These are phyloP conservation scores for Embidobia sp. DNA, from an alignment of 2,888 invertebrate species.

Conservation along the genomic window DNA sequence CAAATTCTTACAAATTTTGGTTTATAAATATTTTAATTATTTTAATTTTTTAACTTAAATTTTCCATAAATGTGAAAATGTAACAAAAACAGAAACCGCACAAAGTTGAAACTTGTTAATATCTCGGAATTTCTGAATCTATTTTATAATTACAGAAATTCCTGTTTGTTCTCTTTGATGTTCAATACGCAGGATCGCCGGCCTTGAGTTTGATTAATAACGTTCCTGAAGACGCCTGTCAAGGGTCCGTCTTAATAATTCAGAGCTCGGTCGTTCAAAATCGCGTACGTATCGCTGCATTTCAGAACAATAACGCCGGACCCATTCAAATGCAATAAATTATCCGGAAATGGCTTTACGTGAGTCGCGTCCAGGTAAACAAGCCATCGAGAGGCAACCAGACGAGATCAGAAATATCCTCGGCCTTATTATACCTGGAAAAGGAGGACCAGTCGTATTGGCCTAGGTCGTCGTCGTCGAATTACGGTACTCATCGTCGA, in stretches of 20 bases:
- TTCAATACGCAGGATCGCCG: slow-evolving; percentile 62
- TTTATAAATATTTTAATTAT: too few species aligned
- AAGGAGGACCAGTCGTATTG: slow-evolving; percentile 30
- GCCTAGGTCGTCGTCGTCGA: slow-evolving; percentile 48
- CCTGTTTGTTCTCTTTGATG: slow-evolving; percentile 6
- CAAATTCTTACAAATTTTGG: too few species aligned
- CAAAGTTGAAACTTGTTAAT: too few species aligned
- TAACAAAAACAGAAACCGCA: too few species aligned
- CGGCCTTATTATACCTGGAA: slow-evolving; percentile 65
- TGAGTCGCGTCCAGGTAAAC: slow-evolving; percentile 68
- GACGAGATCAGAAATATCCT: slow-evolving; percentile 68
- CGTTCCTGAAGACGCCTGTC: slow-evolving; percentile 70
- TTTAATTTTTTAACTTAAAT: too few species aligned
- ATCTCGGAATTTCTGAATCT: too few species aligned
- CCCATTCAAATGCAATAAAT: slow-evolving; percentile 75
- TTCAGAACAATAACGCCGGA: slow-evolving; percentile 72
- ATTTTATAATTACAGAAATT: slow-evolving; percentile 24
- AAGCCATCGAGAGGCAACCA: slow-evolving; percentile 64
- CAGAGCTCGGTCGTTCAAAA: slow-evolving; percentile 24
- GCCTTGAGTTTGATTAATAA: slow-evolving; percentile 78
- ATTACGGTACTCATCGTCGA: slow-evolving; percentile 34
- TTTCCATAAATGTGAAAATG: too few species aligned
- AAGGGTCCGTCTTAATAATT: slow-evolving; percentile 42
- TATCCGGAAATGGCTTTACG: slow-evolving; percentile 71
- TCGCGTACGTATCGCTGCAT: slow-evolving; percentile 69